These are phyloP conservation scores for Colinus virginianus DNA, from an alignment of 2,113 vertebrate species.

Conservation along the genomic window DNA sequence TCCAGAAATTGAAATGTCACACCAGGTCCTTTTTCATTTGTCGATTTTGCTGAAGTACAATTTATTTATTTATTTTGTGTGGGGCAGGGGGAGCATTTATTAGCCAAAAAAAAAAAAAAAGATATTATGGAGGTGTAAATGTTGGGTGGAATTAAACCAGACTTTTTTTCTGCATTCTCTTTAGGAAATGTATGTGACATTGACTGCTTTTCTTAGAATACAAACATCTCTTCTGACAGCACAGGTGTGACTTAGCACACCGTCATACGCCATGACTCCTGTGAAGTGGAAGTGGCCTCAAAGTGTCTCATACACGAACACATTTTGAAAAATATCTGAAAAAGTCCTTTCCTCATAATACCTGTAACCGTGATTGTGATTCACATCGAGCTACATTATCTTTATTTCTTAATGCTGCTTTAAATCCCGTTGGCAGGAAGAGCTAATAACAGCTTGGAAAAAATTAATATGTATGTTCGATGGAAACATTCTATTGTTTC, in stretches of 20 bases:
- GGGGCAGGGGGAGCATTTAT: background rate
- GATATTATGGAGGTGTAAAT: background rate
- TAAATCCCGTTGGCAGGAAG: slow-evolving; percentile 8
- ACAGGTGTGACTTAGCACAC: background rate
- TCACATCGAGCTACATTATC: background rate
- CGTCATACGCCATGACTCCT: background rate
- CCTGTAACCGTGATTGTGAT: background rate
- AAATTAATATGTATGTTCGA: slow-evolving; percentile 23
- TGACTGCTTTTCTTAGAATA: background rate
- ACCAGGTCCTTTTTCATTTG: background rate
- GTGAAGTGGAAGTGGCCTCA: background rate
- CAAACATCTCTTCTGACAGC: background rate
- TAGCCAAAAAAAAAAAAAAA: background rate
- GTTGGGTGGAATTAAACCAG: background rate
- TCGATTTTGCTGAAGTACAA: background rate
- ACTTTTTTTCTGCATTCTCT: background rate
- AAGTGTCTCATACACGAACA: background rate
- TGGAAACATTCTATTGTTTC: slow-evolving; percentile 42
- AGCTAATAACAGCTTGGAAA: slow-evolving; percentile 21
- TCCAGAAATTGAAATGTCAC: background rate
- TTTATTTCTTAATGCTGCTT: background rate
- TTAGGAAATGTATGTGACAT: background rate
- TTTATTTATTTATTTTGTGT: background rate
- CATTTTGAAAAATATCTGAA: background rate
- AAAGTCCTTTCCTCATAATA: background rate